Base-by-base conservation (phyloP, 1,140 invertebrate species). In the Drosophila pseudoananassae region DNA sequence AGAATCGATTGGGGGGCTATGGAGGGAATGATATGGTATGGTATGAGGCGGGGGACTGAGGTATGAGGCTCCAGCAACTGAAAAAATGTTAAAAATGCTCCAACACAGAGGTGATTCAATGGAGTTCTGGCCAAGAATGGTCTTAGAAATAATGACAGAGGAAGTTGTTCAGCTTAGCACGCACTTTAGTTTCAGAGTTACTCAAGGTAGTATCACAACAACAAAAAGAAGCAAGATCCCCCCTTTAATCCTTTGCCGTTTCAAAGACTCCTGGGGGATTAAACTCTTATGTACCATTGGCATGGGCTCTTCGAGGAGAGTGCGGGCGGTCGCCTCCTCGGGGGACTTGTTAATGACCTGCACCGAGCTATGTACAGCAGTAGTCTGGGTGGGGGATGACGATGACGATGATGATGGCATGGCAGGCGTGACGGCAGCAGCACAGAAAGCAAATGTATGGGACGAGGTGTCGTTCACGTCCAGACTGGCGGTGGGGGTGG, bases 41-140 rank as follows among this genome's bases (percentile, higher is more conserved):
- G 38, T 14, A n/a, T n/a, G 38, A 14, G 38, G 25, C 51, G 17
- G 61, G 59, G n/a, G n/a, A n/a, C n/a, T n/a, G n/a, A n/a, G n/a
- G n/a, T n/a, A n/a, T n/a, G n/a, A n/a, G n/a, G n/a, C 9, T 51
- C 63, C 63, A 79, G 54, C 78, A 76, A 63, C 60, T 73, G 66
- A 61, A 81, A 69, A 43, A 57, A 49, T 73, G 78, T 66, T 59
- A 64, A 66, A 80, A 80, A 71, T 61, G 77, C 76, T 66, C 57
- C 49, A 69, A 69, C 58, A 51, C 10, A 36, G 9, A 49, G 23
- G 14, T 38, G 3, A 59, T 59, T 45, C 14, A 38, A 60, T 14
- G 14, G 25, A 27, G 25, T 27, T 27, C 25, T 27, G 25, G 25
- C 25, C 15, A 43, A 43, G 8, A 43, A 14, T 17, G 7, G 14